Conservation (phyloP, 1,140 invertebrate species). For the Polypedilum vanderplanki region DNA sequence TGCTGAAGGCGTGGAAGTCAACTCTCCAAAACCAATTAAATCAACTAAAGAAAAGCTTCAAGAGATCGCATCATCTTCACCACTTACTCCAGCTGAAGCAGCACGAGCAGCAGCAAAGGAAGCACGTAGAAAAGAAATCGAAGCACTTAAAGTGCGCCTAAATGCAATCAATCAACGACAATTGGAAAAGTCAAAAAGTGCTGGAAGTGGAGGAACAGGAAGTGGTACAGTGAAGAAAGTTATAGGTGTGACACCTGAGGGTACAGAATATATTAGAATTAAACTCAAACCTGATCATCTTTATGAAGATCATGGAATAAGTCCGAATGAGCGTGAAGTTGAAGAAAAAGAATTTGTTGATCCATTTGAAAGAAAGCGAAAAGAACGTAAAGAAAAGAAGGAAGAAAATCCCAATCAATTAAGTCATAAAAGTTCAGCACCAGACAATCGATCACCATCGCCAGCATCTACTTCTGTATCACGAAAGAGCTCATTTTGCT, state of each 20-base stretch:
- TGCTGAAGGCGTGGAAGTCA: constrained; percentile 47
- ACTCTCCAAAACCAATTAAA: constrained; percentile 33
- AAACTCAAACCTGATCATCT: constrained; percentile 57
- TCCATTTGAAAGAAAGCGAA: constrained; percentile 35
- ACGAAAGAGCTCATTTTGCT: constrained; percentile 70
- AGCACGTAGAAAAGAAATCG: constrained; percentile 29
- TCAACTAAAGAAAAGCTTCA: constrained; percentile 36
- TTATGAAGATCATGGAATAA: constrained; percentile 50
- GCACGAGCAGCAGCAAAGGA: constrained; percentile 29
- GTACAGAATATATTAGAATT: constrained; percentile 55
- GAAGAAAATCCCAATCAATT: constrained; percentile 44
- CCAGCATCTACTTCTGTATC: constrained; percentile 51
- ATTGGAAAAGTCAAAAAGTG: constrained; percentile 22
- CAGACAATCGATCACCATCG: constrained; percentile 45
- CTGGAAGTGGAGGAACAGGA: too few relatives aligned
- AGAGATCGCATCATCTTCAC: constrained; percentile 31
- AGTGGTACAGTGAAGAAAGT: constrained; percentile 39
- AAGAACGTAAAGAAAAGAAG: constrained; percentile 43
- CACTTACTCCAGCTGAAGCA: constrained; percentile 32
- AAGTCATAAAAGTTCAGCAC: constrained; percentile 32
- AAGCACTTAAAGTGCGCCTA: constrained; percentile 29
- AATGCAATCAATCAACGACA: constrained; percentile 28
- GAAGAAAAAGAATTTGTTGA: constrained; percentile 38
- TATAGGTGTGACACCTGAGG: constrained; percentile 42
- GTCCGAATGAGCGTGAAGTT: constrained; percentile 39